Evolutionary conservation across 2,888 invertebrate species (phyloP).

Genomic region (Girardia tigrina): DNA sequence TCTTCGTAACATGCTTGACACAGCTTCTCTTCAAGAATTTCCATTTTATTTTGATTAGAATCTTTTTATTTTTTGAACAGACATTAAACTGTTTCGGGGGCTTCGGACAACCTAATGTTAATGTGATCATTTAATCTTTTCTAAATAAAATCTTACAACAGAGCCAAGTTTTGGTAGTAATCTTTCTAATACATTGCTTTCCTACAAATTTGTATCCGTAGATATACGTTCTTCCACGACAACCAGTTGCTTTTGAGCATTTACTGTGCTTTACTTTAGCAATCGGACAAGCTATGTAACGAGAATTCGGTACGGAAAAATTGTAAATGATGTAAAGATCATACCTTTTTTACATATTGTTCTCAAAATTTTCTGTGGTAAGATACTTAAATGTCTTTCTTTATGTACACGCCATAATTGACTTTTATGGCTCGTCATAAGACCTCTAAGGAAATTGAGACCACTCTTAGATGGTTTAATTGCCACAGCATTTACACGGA

Average conservation of each 20-base stretch:
- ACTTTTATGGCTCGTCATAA: background rate
- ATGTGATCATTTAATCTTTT: background rate
- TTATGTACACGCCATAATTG: background rate
- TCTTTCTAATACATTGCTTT: background rate
- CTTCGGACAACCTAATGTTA: background rate
- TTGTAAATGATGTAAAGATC: no score
- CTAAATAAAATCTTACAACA: background rate
- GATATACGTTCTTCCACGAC: slow-evolving; percentile 24
- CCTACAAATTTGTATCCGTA: slow-evolving; percentile 24
- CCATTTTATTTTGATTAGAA: background rate
- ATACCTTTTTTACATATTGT: slow-evolving; percentile 29
- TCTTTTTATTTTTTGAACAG: background rate
- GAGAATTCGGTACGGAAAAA: no score
- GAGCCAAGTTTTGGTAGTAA: slow-evolving; percentile 14
- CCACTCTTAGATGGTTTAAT: background rate
- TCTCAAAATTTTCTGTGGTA: slow-evolving; percentile 28
- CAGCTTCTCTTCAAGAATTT: background rate
- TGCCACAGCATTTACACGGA: slow-evolving; percentile 11
- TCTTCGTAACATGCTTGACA: background rate
- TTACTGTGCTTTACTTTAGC: background rate
- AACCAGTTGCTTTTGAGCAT: slow-evolving; percentile 27
- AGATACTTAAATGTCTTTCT: background rate
- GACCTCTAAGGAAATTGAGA: background rate
- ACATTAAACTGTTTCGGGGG: background rate
- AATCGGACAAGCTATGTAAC: slow-evolving; percentile 27